These are phyloP conservation scores for Sinohyriopsis cumingii DNA, from an alignment of 2,888 invertebrate genomes.

Conservation along the genomic window DNA sequence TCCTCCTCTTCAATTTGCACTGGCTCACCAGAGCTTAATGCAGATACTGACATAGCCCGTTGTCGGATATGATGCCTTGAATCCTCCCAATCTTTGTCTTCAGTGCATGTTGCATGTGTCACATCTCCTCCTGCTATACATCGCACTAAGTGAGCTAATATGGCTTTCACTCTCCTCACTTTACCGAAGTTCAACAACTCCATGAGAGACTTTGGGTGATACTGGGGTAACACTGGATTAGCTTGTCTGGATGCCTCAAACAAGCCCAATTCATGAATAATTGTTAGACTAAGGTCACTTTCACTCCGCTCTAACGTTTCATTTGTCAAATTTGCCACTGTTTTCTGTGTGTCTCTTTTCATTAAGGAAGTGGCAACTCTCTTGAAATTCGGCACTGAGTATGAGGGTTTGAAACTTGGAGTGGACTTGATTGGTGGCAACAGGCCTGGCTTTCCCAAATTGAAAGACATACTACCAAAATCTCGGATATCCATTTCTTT, in stretches of 20 bases:
- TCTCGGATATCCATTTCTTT: constrained; percentile 30
- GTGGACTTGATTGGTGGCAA: constrained; percentile 46
- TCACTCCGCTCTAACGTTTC: constrained; percentile 52
- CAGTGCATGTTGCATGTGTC: constrained; percentile 37
- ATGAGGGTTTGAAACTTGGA: constrained; percentile 53
- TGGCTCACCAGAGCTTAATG: constrained; percentile 38
- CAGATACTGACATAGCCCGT: constrained; percentile 39
- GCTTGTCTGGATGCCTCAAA: constrained; percentile 98
- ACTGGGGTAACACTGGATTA: constrained; percentile 97
- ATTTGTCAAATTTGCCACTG: constrained; percentile 30
- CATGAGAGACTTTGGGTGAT: constrained; percentile 99
- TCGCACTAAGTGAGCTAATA: constrained; percentile 95
- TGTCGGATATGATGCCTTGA: constrained; percentile 29
- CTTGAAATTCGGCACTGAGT: constrained; percentile 60
- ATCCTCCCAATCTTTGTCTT: constrained; percentile 49
- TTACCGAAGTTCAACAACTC: constrained; percentile 98
- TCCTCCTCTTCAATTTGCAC: constrained; percentile 51
- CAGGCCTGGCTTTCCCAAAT: constrained; percentile 25
- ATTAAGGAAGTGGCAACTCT: constrained; percentile 31
- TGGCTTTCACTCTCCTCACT: constrained; percentile 96
- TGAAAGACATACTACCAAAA: constrained; percentile 33
- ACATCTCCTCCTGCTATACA: constrained; percentile 73
- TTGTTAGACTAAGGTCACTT: constrained; percentile 56
- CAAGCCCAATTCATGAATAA: constrained; percentile 75
- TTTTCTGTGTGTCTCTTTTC: constrained; percentile 24